A percentile compares a stretch with the other conserved stretches of the same genome.
These are phyloP conservation scores for Pseudomyrmex pallidus DNA, from an alignment of 1,140 invertebrate species.

Conservation along the genomic window DNA sequence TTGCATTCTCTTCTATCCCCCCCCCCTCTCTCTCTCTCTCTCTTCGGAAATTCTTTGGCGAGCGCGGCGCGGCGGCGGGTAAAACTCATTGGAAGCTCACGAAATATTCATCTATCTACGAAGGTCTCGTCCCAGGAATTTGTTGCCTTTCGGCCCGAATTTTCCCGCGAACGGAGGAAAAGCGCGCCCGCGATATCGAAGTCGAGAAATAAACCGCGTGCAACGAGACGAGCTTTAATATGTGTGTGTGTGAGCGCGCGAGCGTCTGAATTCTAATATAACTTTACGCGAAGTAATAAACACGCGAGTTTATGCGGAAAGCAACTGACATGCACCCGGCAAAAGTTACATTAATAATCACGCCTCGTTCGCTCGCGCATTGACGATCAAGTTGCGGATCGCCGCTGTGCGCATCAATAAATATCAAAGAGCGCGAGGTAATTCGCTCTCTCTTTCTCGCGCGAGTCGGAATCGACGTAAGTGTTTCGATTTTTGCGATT, in stretches of 20 bases:
- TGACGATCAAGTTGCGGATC: conserved; percentile 29
- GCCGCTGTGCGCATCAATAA: background rate
- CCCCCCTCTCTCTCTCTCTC: too few species aligned
- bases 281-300: conserved; percentile 54
- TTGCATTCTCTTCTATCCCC: conserved; percentile 19
- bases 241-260: background rate
- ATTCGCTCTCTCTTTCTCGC: too few species aligned
- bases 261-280: conserved; percentile 44
- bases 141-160: conserved; percentile 29
- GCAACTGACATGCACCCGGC: conserved; percentile 19
- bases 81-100: conserved; percentile 28
- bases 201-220: conserved; percentile 19
- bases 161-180: conserved; percentile 43
- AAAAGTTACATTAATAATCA: conserved; percentile 55
- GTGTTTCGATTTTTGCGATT: background rate
- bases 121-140: conserved; percentile 30
- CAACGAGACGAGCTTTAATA: conserved; percentile 43
- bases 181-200: conserved; percentile 34
- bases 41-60: conserved; percentile 24
- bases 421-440: background rate
- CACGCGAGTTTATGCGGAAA: conserved; percentile 43
- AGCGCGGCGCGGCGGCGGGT: background rate
- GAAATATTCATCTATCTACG: conserved; percentile 57
- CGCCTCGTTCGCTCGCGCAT: background rate
- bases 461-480: background rate